Conservation (phyloP, 2,888 invertebrate species). For the Plebejus anna region DNA sequence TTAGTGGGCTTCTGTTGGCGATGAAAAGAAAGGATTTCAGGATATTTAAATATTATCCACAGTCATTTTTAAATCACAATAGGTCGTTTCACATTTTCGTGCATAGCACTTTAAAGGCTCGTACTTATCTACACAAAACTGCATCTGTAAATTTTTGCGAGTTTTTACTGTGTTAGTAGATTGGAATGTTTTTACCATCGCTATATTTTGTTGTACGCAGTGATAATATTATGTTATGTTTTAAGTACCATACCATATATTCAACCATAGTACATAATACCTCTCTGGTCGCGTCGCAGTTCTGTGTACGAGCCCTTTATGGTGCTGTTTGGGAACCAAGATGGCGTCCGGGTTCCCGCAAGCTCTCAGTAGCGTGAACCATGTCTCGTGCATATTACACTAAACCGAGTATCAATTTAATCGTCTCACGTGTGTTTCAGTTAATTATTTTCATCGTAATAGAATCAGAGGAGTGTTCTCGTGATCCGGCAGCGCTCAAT, state of each 20-base stretch:
- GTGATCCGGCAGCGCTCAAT: constrained; percentile 10
- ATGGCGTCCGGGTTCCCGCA: not conserved
- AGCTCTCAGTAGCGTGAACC: not conserved
- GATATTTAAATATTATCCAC: not conserved
- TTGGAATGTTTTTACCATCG: too few relatives aligned
- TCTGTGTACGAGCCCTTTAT: not conserved
- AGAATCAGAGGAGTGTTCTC: constrained; percentile 3
- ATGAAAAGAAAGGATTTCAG: not conserved
- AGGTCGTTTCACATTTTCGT: not conserved
- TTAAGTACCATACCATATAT: too few relatives aligned
- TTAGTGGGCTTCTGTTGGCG: not conserved
- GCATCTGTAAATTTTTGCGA: too few relatives aligned
- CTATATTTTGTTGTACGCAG: too few relatives aligned
- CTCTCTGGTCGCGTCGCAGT: too few relatives aligned
- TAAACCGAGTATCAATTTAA: not conserved
- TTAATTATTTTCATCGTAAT: constrained; percentile 15
- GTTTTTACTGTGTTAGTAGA: too few relatives aligned
- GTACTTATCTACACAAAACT: too few relatives aligned
- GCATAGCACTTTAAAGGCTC: not conserved
- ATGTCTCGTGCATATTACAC: not conserved
- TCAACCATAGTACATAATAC: too few relatives aligned
- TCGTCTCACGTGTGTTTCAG: not conserved
- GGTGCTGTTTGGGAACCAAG: not conserved
- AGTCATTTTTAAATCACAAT: not conserved
- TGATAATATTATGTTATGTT: too few relatives aligned